Evolutionary conservation across 2,888 invertebrate genomes (phyloP).

Genomic region (Acronicta psi): DNA sequence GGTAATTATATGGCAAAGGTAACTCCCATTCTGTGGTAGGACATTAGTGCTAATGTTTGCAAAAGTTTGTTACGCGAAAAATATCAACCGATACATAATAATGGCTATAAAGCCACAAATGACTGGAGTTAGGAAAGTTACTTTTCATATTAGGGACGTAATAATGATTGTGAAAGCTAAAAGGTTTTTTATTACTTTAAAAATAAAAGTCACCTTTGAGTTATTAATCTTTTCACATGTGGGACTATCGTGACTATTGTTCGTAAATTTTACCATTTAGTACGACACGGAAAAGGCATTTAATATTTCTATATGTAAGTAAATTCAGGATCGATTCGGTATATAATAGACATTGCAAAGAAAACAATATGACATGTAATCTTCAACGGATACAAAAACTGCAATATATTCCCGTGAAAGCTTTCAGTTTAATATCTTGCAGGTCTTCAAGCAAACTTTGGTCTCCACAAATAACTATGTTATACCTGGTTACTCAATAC

Average conservation of each 20-base stretch:
- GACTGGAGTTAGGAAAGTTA: constrained; percentile 53
- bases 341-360: too few relatives aligned
- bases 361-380: background rate
- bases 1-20: constrained; percentile 73
- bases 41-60: constrained; percentile 77
- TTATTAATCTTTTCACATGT: constrained; percentile 41
- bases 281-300: background rate
- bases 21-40: constrained; percentile 62
- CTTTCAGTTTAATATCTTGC: background rate
- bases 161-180: constrained; percentile 50
- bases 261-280: background rate
- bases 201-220: constrained; percentile 41
- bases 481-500: constrained; percentile 56
- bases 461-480: constrained; percentile 40
- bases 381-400: too few relatives aligned
- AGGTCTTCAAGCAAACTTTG: constrained; percentile 10
- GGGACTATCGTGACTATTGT: background rate
- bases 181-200: constrained; percentile 50
- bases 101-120: constrained; percentile 68
- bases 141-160: constrained; percentile 47
- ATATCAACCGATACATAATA: constrained; percentile 75
- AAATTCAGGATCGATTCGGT: background rate
- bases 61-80: constrained; percentile 73
- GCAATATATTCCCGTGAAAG: background rate
- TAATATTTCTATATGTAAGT: background rate